Evolutionary conservation across 2,888 invertebrate species (phyloP), one percentile per base, ranked within the genome.

Genomic region (Ectropis crepuscularia): DNA sequence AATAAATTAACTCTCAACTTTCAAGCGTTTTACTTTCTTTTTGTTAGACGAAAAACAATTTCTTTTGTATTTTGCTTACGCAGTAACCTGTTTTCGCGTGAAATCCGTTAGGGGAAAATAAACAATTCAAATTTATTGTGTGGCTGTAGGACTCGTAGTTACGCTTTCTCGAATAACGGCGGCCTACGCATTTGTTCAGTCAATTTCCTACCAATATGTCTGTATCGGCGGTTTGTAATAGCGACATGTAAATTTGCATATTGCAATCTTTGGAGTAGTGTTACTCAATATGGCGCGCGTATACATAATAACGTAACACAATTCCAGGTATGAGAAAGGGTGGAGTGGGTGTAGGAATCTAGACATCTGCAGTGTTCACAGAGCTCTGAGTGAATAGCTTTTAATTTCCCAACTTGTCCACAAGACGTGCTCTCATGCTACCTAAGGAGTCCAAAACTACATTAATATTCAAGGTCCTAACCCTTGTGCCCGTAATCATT

Each of bases 1-100:
- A 90, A 90, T 90, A 90, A 91, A 91, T 91, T 90, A 89, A 88
- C 88, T 90, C 89, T 83, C 90, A 86, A 90, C 89, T 90, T 90
- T 89, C 83, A 86, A 89, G 85, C 87, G 87, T 89, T 90, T 87
- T 86, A 86, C 87, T 87, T 88, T 87, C 85, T 87, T 88, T 87
- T 83, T 84, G 83, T 83, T 80, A 76, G 81, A 79, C 78, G 81
- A 83, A 87, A 87, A 90, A 89, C 88, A 88, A 89, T 89, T 90
- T 88, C 81, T 86, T 88, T 89, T 87, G 86, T 85, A 77, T 86
- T 85, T 82, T 85, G 83, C 85, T 86, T 84, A 81, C 78, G 79
- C 75, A 79, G 78, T 79, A 78, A 76, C 74, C 77, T 75, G 77
- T 75, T 77, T 77, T 74, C 75, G 74, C 70, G 71, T 74, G 76